Base-by-base conservation (phyloP, 1,140 invertebrate species). In the Aradophagus sp. region DNA sequence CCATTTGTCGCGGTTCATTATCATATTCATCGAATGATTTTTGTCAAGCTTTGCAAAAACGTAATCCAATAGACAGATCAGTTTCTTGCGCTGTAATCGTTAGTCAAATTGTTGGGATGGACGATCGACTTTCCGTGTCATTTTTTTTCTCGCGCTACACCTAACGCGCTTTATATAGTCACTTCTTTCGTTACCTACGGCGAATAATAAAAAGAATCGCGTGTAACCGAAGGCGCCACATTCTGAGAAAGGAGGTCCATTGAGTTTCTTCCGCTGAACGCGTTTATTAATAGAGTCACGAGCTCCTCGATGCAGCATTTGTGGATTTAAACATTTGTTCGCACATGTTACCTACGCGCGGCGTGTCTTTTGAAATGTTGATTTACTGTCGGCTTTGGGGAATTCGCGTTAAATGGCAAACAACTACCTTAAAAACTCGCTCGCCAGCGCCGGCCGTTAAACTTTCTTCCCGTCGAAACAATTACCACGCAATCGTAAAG, bases 201-300 rank as follows among this genome's bases (percentile, higher is more conserved):
- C 59, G 45, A 44, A 48, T 58, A 58, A 65, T 48, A 59, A 53
- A 59, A 70, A n/a, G n/a, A 71, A 45, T 59, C 48, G 53, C 53
- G 59, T 66, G 65, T 72, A 66, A 63, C 68, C 27, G 38, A 20
- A 47, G 48, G 55, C 61, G 48, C 61, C 26, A 47, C 41, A 42
- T 72, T 72, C 68, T 38, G 11, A 53, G 68, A 71, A 71, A 58
- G 53, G 11, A 56, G 34, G 10, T 58, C 67, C 42, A 70, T 63
- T 63, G 53, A 63, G 58, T 70, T 41, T 58, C 45, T 70, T 63
- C 59, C 32, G 47, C 44, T 55, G 68, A 65, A 62, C 55, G n/a
- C 63, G 68, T 77, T 76, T 79, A 77, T 79, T 77, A 77, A 79
- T 77, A 79, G 68, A 62, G 56, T 42, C 67, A 48, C 63, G 53